These are phyloP conservation scores for Heliconius hortense DNA, from an alignment of 2,888 invertebrate genomes.

Conservation along the genomic window DNA sequence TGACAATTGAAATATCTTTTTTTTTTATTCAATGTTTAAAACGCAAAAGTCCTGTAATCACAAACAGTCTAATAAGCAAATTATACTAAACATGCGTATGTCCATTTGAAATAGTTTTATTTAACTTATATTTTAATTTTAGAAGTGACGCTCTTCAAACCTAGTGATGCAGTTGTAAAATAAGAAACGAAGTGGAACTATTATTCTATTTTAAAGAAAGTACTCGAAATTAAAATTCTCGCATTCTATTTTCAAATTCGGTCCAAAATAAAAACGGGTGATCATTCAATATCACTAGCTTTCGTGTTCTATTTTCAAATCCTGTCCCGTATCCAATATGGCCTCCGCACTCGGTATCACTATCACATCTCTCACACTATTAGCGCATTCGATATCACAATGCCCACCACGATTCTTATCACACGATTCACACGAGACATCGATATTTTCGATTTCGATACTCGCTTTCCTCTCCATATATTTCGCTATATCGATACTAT, in stretches of 20 bases:
- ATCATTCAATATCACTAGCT: slow-evolving; percentile 5
- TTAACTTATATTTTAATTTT: too few relatives aligned
- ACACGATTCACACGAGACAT: slow-evolving; percentile 50
- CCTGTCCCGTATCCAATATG: slow-evolving; percentile 65
- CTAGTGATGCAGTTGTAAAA: too few relatives aligned
- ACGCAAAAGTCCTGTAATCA: too few relatives aligned
- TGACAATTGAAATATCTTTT: too few relatives aligned
- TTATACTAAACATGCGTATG: too few relatives aligned
- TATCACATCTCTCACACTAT: slow-evolving; percentile 65
- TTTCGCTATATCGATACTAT: slow-evolving; percentile 50
- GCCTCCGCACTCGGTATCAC: slow-evolving; percentile 74
- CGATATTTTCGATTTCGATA: slow-evolving; percentile 44
- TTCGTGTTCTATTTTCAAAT: slow-evolving; percentile 33
- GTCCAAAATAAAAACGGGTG: background rate
- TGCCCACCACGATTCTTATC: slow-evolving; percentile 50
- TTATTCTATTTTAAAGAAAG: background rate
- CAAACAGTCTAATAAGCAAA: too few relatives aligned
- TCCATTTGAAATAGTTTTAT: too few relatives aligned
- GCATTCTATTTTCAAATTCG: background rate
- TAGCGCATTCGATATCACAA: slow-evolving; percentile 61
- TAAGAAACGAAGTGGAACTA: background rate
- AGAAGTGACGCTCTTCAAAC: too few relatives aligned
- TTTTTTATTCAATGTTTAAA: too few relatives aligned
- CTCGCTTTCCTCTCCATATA: slow-evolving; percentile 51
- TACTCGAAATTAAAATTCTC: background rate